A percentile compares a stretch with the other conserved stretches of the same genome.
phyloP scores from a whole-genome alignment of 1,140 invertebrate genomes.

The Diuraphis noxia region DNA sequence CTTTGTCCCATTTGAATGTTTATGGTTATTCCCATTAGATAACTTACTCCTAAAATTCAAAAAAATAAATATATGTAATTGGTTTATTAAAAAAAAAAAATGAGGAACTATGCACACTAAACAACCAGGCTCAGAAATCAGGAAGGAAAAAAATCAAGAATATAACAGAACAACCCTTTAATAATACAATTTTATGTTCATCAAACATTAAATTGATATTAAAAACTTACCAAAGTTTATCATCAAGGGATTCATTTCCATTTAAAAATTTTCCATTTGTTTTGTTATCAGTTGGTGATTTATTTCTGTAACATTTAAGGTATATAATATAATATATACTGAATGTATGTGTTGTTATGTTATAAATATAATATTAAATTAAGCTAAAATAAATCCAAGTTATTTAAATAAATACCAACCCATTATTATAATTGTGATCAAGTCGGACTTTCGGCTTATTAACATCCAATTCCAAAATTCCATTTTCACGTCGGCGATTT shows the following conservation, averaged over 20 bases:
- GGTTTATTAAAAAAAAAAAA: background rate
- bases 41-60: slow-evolving; percentile 23
- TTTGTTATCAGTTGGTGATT: slow-evolving; percentile 3
- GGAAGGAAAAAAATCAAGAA: background rate
- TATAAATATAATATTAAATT: background rate
- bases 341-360: background rate
- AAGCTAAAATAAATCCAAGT: background rate
- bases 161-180: background rate
- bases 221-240: slow-evolving; percentile 25
- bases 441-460: background rate
- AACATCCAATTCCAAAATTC: background rate
- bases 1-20: slow-evolving; percentile 38
- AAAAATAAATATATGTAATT: background rate
- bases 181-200: background rate
- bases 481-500: slow-evolving; percentile 2
- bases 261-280: slow-evolving; percentile 25
- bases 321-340: background rate
- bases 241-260: background rate
- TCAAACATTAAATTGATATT: background rate
- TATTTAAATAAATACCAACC: background rate
- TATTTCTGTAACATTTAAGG: background rate
- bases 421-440: slow-evolving; percentile 15
- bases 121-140: background rate
- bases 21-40: slow-evolving; percentile 19
- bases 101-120: background rate